A percentile compares a stretch with the other conserved stretches of the same genome.
phyloP scores from a whole-genome alignment of 2,888 invertebrate species.

The Brachylomia viminalis region DNA sequence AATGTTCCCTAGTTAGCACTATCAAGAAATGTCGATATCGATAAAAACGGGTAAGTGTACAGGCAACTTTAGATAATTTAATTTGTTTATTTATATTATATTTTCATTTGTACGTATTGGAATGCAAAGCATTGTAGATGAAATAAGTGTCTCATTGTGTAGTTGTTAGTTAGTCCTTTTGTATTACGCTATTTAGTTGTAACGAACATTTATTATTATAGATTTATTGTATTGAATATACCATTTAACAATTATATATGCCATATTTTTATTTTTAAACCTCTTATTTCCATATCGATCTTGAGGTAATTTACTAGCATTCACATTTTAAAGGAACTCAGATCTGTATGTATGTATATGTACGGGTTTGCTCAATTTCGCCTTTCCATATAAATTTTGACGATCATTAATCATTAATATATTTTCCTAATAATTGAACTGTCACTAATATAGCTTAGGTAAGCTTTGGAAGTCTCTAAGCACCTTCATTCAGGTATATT shows the following conservation, averaged over 20 bases:
- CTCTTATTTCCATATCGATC: not conserved
- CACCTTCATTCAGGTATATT: not conserved
- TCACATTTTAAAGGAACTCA: not conserved
- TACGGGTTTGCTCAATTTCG: not conserved
- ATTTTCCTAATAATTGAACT: not conserved
- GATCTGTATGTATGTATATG: not conserved
- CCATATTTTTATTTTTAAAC: constrained; percentile 55
- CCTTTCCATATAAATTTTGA: not conserved
- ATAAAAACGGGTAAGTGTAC: constrained; percentile 35
- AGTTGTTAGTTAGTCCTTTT: constrained; percentile 59
- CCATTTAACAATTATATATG: constrained; percentile 55
- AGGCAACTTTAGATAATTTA: constrained; percentile 21
- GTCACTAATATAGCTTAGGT: too few species aligned
- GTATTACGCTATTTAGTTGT: constrained; percentile 59
- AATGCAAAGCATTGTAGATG: constrained; percentile 47
- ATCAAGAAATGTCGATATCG: constrained; percentile 20
- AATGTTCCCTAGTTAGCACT: not conserved
- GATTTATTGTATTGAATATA: constrained; percentile 69
- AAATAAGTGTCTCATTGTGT: constrained; percentile 59
- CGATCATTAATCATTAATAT: too few species aligned
- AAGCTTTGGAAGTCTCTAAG: not conserved
- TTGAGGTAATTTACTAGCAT: not conserved
- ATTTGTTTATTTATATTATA: constrained; percentile 26
- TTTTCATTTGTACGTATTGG: constrained; percentile 43
- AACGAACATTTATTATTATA: constrained; percentile 61